Conservation (phyloP, 2,888 invertebrate genomes). For the Tolmerus cingulatus region DNA sequence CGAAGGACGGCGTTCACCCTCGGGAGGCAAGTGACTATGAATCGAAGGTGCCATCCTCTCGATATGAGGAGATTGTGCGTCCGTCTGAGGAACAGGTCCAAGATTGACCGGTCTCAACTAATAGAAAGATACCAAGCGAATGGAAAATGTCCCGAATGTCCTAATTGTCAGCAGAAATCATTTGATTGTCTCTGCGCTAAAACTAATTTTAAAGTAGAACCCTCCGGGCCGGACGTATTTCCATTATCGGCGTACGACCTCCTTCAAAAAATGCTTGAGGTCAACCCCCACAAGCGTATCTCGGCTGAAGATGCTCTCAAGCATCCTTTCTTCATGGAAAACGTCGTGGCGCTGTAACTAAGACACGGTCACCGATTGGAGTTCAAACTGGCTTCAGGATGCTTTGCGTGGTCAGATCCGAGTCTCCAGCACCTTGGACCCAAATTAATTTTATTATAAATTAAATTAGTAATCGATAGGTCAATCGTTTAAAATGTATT, state of each 20-base stretch:
- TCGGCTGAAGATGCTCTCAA: slow-evolving; percentile 77
- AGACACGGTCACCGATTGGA: neutral
- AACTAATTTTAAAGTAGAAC: slow-evolving; percentile 55
- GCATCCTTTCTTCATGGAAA: slow-evolving; percentile 74
- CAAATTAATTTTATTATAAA: neutral
- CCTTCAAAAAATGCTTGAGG: slow-evolving; percentile 74
- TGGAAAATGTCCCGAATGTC: slow-evolving; percentile 58
- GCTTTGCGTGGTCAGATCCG: neutral
- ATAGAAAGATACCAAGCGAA: slow-evolving; percentile 54
- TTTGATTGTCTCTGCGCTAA: slow-evolving; percentile 63
- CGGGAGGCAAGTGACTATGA: slow-evolving; percentile 67
- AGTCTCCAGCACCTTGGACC: neutral
- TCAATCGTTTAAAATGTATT: neutral
- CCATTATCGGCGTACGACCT: slow-evolving; percentile 79
- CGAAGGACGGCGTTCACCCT: slow-evolving; percentile 73
- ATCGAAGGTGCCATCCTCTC: slow-evolving; percentile 65
- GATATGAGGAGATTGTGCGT: slow-evolving; percentile 65
- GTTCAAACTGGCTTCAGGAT: neutral
- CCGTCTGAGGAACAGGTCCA: slow-evolving; percentile 60
- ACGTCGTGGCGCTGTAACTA: neutral
- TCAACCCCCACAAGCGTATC: slow-evolving; percentile 78
- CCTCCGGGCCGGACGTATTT: slow-evolving; percentile 64
- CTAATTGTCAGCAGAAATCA: slow-evolving; percentile 61
- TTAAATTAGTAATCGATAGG: neutral
- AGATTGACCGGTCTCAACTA: slow-evolving; percentile 57